Evolutionary conservation across 2,113 vertebrate species (phyloP).

Genomic region (Butorides virescens): DNA sequence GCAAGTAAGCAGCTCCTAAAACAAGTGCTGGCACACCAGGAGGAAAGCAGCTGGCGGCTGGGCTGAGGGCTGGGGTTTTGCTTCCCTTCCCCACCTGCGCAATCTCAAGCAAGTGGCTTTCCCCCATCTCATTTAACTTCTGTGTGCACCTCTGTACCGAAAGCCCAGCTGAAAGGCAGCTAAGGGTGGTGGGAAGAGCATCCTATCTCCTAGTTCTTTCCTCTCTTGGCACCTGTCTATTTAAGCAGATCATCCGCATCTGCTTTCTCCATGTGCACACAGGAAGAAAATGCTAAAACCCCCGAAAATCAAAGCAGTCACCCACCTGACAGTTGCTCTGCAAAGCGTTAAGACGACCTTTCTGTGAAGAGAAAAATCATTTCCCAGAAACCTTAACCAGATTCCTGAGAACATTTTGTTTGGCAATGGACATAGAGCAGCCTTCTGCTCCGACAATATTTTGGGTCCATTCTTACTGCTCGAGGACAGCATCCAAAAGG

Average conservation of each 20-base stretch:
- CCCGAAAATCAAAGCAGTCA: not conserved
- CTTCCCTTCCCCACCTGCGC: not conserved
- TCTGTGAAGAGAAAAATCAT: not conserved
- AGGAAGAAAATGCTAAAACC: not conserved
- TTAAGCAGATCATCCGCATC: not conserved
- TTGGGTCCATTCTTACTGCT: not conserved
- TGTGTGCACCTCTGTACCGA: not conserved
- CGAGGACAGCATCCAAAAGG: not conserved
- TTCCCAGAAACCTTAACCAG: not conserved
- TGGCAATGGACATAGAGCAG: not conserved
- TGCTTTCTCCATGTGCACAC: rapidly evolving
- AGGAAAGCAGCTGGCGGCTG: not conserved
- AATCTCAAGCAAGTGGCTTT: not conserved
- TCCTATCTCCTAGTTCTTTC: not conserved
- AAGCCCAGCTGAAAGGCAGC: not conserved
- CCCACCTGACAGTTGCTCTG: not conserved
- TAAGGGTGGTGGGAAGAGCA: not conserved
- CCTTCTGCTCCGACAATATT: not conserved
- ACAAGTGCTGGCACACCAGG: not conserved
- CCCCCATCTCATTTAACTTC: not conserved
- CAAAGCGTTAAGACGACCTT: not conserved
- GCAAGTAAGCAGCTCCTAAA: not conserved
- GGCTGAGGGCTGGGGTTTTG: not conserved
- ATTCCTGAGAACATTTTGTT: not conserved
- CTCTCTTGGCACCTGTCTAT: not conserved